Base-by-base conservation (phyloP, 2,888 invertebrate species). In the Cordilura impudica region DNA sequence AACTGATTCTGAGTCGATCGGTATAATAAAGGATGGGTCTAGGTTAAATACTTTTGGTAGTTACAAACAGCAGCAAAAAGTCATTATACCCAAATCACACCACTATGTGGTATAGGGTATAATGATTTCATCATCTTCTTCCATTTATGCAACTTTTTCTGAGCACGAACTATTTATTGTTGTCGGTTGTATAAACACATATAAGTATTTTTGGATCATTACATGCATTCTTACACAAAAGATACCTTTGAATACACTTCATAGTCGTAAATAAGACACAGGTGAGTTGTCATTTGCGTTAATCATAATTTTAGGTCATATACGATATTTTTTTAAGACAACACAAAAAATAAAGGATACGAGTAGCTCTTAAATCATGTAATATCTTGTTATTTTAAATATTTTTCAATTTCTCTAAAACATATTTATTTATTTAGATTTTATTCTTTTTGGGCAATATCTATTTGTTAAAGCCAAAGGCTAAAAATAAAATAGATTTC, bases 241-340 rank as follows among this genome's bases (percentile, higher is more conserved):
- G 35, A n/a, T 39, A 39, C 2, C 4, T 39, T 29, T 19, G 10
- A 61, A 45, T 16, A 26, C 45, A 51, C 61, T 47, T 49, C 18
- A 61, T 12, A 12, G 45, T 16, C 49, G n/a, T 47, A 65, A 54
- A 61, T 49, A 65, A 66, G 61, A 26, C 75, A 67, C 79, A 79
- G 71, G 79, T 79, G 79, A 45, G 67, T 67, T 75, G 43, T 51
- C 45, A 63, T 61, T 49, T 71, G 51, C 49, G 61, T 75, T 75
- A 75, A 75, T 71, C 31, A 75, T 71, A 23, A 63, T 49, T 69
- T 65, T 47, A 66, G 66, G 60, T 60, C 35, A 66, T 61, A 72
- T n/a, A n/a, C n/a, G n/a, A 60, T 45, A 45, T 56, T 2, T 19
- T 45, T 2, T 14, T 60, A 35, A n/a, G n/a, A n/a, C n/a, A 47